Base-by-base conservation (phyloP, 2,113 vertebrate genomes). In the Spea bombifrons region DNA sequence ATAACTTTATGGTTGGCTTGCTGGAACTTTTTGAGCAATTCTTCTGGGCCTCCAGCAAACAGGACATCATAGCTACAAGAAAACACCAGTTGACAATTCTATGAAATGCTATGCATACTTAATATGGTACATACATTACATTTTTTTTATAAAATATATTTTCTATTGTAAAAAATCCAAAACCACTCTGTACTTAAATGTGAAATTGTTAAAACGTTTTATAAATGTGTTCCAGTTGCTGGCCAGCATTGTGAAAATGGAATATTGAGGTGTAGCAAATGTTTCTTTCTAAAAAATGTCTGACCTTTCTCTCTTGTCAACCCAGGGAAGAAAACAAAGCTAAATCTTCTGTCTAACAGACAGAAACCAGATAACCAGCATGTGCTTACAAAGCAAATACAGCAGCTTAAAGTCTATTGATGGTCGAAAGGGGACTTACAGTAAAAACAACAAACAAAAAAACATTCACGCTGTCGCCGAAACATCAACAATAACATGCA, bases 1-100 rank as follows among this genome's bases (percentile, higher is more conserved):
- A 98, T 84, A 44, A 99, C 94, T 85, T 95, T 97, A 86, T 98
- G 95, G 83, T 95, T 96, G 13, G 86, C 82, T 81, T 96, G 91
- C 64, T 94, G 93, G 83, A 99, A 99, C 83, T 99, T 99, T 87
- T 87, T 94, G 10, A 99, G 89, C 64, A 96, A 87, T 80, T 99
- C 97, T 64, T 98, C 93, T 81, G 96, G 96, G 13, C 94, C 93
- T 0, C 94, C 95, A 0, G 97, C 93, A 84, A 99, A 98, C 85
- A 99, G 91, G 76, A 99, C 93, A 87, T 98, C 94, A 86, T 96
- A 99, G 85, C 97, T 99, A 48, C 72, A 76, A 63, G 15, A 48
- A 10, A 76, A 63, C n/a, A 43, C n/a, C 50, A 49, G 6, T 50
- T 17, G 45, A 15, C 5, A 15, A 67, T 30, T 30, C 1, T 30